Evolutionary conservation across 2,888 invertebrate species (phyloP).

Genomic region (Tipula vernalis): DNA sequence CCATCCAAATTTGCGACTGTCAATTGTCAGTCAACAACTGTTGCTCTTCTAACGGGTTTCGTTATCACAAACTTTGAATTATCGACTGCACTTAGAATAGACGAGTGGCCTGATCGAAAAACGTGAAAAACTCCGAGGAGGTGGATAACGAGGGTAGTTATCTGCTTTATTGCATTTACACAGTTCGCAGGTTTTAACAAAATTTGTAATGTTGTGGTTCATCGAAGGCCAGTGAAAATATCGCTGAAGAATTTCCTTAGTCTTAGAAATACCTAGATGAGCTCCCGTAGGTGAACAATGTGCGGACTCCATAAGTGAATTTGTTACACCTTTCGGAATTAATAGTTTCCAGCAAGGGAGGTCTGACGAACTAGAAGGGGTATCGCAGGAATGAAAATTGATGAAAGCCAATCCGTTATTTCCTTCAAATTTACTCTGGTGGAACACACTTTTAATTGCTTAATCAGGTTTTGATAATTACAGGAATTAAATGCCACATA

Average conservation of each 20-base stretch:
- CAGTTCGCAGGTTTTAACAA: not conserved
- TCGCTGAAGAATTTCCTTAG: not conserved
- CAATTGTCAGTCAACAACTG: no score
- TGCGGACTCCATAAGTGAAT: not conserved
- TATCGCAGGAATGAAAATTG: no score
- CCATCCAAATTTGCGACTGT: no score
- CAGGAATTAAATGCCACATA: not conserved
- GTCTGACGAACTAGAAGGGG: not conserved
- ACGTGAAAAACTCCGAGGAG: not conserved
- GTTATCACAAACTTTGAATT: no score
- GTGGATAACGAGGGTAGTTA: not conserved
- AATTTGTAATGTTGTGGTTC: not conserved
- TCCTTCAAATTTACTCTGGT: no score
- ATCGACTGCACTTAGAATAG: no score
- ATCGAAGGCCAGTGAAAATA: not conserved
- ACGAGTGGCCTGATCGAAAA: no score
- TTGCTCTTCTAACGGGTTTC: no score
- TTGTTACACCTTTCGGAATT: not conserved
- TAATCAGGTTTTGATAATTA: no score
- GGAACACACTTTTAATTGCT: not conserved
- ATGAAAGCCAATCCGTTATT: no score
- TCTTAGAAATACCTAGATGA: not conserved
- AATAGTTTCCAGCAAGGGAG: not conserved
- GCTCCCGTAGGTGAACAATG: not conserved
- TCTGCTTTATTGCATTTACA: not conserved